These are phyloP conservation scores for Cydia fagiglandana DNA, from an alignment of 1,140 invertebrate genomes.

Conservation along the genomic window DNA sequence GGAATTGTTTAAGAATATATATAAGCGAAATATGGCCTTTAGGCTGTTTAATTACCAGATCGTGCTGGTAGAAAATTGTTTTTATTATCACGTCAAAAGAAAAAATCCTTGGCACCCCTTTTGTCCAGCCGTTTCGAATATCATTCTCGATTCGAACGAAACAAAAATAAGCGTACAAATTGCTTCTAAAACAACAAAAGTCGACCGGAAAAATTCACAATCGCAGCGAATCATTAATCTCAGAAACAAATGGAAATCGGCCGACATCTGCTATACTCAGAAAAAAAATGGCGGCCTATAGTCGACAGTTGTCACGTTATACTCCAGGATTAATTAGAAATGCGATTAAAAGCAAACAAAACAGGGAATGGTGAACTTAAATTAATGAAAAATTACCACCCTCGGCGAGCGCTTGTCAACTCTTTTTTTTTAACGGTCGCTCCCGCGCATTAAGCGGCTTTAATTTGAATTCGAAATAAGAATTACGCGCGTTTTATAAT, in stretches of 20 bases:
- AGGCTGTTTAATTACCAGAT: not conserved
- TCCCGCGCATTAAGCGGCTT: slow-evolving; percentile 79
- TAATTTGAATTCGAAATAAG: slow-evolving; percentile 80
- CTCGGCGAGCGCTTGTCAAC: slow-evolving; percentile 76
- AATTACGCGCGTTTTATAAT: slow-evolving; percentile 79
- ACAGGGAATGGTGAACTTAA: slow-evolving; percentile 79
- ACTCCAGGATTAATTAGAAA: slow-evolving; percentile 80
- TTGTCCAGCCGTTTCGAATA: slow-evolving; percentile 57
- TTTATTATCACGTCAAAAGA: slow-evolving; percentile 31
- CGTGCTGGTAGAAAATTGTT: slow-evolving; percentile 39
- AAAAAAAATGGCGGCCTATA: slow-evolving; percentile 75
- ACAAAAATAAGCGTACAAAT: slow-evolving; percentile 78
- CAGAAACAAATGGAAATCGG: slow-evolving; percentile 79
- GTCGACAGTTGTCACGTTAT: slow-evolving; percentile 79
- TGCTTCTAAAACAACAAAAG: slow-evolving; percentile 80
- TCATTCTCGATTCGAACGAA: slow-evolving; percentile 72
- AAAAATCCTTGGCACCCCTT: slow-evolving; percentile 43
- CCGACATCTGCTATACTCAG: slow-evolving; percentile 77
- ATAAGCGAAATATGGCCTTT: slow-evolving; percentile 39
- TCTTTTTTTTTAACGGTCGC: slow-evolving; percentile 78
- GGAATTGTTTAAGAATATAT: slow-evolving; percentile 38
- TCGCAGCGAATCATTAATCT: slow-evolving; percentile 79
- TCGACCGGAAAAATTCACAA: slow-evolving; percentile 79
- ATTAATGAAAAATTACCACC: slow-evolving; percentile 80
- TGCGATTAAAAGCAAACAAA: slow-evolving; percentile 80